Conservation (phyloP, 2,888 invertebrate species). For the Chaitophorus viminalis region DNA sequence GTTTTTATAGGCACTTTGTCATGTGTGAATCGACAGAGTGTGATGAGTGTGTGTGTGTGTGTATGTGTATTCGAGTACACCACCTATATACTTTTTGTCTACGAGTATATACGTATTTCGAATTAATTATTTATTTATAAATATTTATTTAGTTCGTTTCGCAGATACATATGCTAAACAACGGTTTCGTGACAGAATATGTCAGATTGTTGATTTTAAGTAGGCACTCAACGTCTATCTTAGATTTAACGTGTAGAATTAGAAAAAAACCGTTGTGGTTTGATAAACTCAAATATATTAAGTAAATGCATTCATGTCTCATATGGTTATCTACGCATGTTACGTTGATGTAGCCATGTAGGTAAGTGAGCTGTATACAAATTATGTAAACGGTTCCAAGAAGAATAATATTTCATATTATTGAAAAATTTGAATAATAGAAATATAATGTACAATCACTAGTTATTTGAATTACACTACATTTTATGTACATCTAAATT, state of each 20-base stretch:
- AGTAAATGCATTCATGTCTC: background rate
- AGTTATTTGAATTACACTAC: background rate
- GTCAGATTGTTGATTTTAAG: background rate
- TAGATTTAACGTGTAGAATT: background rate
- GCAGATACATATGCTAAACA: background rate
- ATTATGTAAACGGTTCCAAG: background rate
- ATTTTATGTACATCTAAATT: background rate
- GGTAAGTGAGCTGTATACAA: slow-evolving; percentile 3
- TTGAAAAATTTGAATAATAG: background rate
- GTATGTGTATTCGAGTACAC: background rate
- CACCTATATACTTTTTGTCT: background rate
- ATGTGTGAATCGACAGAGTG: no score
- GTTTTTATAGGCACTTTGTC: no score
- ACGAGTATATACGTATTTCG: no score
- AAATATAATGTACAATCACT: background rate
- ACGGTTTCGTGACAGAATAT: no score
- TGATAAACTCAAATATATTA: slow-evolving; percentile 7
- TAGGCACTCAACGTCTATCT: background rate
- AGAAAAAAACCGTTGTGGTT: background rate
- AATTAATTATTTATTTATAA: background rate
- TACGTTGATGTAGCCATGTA: background rate
- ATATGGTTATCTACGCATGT: background rate
- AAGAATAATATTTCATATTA: background rate
- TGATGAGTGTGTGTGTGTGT: background rate
- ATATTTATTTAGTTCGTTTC: slow-evolving; percentile 31